These are phyloP conservation scores for Orientallactaga sibirica DNA, from an alignment of 2,797 vertebrate species.

Conservation along the genomic window DNA sequence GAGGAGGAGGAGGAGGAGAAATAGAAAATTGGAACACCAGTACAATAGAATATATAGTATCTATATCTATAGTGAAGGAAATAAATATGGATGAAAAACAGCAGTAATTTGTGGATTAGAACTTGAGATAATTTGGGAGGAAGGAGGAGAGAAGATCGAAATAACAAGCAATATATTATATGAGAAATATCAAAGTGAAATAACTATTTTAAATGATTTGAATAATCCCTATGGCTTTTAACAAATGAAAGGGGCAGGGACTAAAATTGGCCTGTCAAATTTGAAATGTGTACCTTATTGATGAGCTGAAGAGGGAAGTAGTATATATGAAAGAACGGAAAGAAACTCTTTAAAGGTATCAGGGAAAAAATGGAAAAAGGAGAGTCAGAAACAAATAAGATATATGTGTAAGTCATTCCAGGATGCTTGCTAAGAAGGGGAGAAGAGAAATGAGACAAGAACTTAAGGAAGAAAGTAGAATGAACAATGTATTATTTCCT, in stretches of 20 bases:
- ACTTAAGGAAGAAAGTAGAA: neutral
- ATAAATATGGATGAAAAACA: neutral
- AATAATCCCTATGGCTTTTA: neutral
- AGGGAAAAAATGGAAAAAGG: neutral
- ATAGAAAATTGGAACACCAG: neutral
- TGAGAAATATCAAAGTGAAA: no score
- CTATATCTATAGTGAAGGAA: slow-evolving; percentile 23
- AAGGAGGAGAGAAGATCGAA: neutral
- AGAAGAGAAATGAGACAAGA: neutral
- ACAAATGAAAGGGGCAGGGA: neutral
- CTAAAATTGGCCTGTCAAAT: slow-evolving; percentile 24
- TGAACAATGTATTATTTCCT: slow-evolving; percentile 11
- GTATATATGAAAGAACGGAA: slow-evolving; percentile 33
- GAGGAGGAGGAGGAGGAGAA: no score
- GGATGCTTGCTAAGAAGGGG: neutral
- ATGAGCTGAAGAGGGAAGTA: neutral
- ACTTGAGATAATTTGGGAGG: neutral
- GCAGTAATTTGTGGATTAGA: neutral
- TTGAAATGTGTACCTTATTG: neutral
- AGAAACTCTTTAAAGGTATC: neutral
- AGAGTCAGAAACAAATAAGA: slow-evolving; percentile 5
- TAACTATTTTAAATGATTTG: neutral
- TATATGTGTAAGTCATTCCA: neutral
- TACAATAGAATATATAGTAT: neutral
- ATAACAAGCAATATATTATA: no score